Base-by-base conservation (phyloP, 2,113 vertebrate species). In the Clarias macrocephalus region DNA sequence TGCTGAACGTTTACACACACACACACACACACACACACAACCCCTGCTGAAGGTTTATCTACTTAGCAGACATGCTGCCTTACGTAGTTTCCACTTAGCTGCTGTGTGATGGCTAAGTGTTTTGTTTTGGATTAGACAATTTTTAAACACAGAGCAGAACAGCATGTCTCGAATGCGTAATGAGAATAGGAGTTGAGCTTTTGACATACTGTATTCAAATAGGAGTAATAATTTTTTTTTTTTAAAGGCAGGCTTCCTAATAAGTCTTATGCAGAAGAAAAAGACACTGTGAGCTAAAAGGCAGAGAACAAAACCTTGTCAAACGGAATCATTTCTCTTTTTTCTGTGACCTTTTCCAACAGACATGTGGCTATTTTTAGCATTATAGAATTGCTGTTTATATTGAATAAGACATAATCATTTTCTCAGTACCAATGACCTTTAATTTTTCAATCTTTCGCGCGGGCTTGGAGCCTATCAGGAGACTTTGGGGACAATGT, bases 61-160 rank as follows among this genome's bases (percentile, higher is more conserved):
- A 56, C 48, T 57, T 59, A 80, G 63, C 80, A 75, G 62, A 30
- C 37, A 59, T 80, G 16, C 65, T 60, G 54, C 42, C 28, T 54
- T 56, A 19, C 25, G 15, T 56, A n/a, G 60, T 63, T 85, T 89
- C 48, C 82, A 66, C 60, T 84, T 59, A 75, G 77, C 42, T 76
- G 54, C 63, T 66, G 42, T 42, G 28, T n/a, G n/a, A 59, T 28
- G n/a, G 76, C 48, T 75, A 72, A 59, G 42, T 52, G 82, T 85
- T 85, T 77, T 82, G 79, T 89, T 89, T 76, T 73, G 72, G 57
- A 56, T 63, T 82, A 63, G 68, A 85, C 84, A 80, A 70, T 84
- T 52, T 82, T 77, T 82, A 73, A 84, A 60, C 28, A n/a, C 62
- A 37, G 70, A 59, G 86, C 85, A 87, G 28, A 52, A 54, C 42